phyloP scores from a whole-genome alignment of 92 coral and sea anemone genomes.

The Scolanthus callimorphus region DNA sequence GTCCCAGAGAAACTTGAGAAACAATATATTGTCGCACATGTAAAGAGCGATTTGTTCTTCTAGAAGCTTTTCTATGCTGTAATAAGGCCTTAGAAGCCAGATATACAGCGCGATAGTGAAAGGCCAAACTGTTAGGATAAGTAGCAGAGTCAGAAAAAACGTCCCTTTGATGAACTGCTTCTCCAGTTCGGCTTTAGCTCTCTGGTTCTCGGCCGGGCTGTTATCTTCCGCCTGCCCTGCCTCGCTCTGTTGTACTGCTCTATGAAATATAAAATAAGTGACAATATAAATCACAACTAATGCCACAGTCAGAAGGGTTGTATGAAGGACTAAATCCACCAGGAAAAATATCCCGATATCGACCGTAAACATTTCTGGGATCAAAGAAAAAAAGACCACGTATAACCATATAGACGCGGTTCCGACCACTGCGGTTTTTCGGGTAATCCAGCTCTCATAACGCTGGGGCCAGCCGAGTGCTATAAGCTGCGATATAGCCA shows the following conservation, averaged over 20 bases:
- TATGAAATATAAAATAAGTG: slow-evolving; percentile 43
- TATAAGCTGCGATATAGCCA: slow-evolving; percentile 52
- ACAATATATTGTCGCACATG: slow-evolving; percentile 29
- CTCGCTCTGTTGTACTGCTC: slow-evolving; percentile 20
- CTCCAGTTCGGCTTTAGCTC: slow-evolving; percentile 31
- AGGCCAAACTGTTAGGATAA: slow-evolving; percentile 63
- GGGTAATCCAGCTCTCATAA: slow-evolving; percentile 40
- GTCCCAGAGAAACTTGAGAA: slow-evolving; percentile 61
- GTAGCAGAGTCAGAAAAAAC: slow-evolving; percentile 46
- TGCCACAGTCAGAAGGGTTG: slow-evolving; percentile 39
- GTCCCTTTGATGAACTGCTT: slow-evolving; percentile 66
- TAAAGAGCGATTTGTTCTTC: slow-evolving; percentile 25
- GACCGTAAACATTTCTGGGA: slow-evolving; percentile 56
- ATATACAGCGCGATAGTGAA: slow-evolving; percentile 28
- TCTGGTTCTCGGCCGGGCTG: background rate
- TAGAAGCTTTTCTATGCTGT: background rate
- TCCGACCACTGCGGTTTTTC: slow-evolving; percentile 14
- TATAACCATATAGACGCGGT: slow-evolving; percentile 47
- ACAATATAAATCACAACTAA: slow-evolving; percentile 43
- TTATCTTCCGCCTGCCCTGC: too few species aligned
- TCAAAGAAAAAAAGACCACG: slow-evolving; percentile 44
- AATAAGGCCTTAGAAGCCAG: background rate
- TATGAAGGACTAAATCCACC: slow-evolving; percentile 48
- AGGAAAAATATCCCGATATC: slow-evolving; percentile 7
- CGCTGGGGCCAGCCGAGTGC: slow-evolving; percentile 44